Conservation (phyloP, 2,113 vertebrate genomes). For the Malurus melanocephalus region DNA sequence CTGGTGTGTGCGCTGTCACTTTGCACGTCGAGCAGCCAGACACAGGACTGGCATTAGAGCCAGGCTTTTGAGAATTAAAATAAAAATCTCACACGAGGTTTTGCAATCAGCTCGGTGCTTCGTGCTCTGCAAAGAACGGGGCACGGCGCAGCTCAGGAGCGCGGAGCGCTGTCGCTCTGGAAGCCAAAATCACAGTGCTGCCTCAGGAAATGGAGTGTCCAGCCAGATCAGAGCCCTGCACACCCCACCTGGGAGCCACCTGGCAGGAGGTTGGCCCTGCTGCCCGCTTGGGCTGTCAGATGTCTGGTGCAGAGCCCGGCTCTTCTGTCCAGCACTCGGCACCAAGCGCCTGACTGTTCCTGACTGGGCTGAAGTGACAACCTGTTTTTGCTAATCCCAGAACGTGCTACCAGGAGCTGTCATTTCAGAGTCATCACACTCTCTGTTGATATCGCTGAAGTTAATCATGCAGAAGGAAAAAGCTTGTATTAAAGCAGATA, state of each 20-base stretch:
- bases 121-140: neutral
- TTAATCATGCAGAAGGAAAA: constrained; percentile 49
- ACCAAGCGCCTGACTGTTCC: neutral
- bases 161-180: neutral
- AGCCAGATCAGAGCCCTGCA: neutral
- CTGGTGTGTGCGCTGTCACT: neutral
- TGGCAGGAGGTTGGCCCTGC: neutral
- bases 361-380: constrained; percentile 30
- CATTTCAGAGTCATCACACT: constrained; percentile 38
- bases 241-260: neutral
- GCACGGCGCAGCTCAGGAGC: neutral
- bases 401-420: constrained; percentile 50
- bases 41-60: neutral
- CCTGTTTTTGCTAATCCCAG: constrained; percentile 45
- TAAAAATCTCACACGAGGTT: neutral
- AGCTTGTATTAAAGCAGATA: constrained; percentile 44
- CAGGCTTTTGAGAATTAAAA: neutral
- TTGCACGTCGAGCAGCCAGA: neutral
- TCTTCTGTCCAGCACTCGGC: neutral
- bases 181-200: neutral
- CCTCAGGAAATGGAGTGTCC: neutral
- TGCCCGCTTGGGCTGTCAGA: neutral
- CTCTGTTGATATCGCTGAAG: constrained; percentile 46
- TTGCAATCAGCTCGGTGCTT: neutral
- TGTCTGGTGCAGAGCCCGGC: neutral